Evolutionary conservation across 1,140 invertebrate species (phyloP).

Genomic region (Ips nitidus): DNA sequence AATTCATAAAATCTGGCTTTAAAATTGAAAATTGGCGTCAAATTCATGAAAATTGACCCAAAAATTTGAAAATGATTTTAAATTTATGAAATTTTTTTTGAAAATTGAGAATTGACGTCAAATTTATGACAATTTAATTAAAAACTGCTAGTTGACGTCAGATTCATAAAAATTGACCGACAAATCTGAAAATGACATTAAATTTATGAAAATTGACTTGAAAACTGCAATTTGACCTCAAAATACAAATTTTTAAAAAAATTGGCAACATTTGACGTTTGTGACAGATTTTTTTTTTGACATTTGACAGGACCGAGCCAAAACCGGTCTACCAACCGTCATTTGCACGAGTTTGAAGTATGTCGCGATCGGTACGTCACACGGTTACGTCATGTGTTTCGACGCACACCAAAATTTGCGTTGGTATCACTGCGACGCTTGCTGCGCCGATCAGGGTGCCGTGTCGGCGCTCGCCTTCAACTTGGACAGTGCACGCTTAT

Average conservation of each 20-base stretch:
- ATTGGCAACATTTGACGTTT: not conserved
- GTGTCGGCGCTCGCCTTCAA: constrained; percentile 88
- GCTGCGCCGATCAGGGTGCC: constrained; percentile 71
- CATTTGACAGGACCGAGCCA: constrained; percentile 74
- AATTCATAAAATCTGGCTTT: too few species aligned
- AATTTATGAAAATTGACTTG: too few species aligned
- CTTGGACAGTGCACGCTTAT: constrained; percentile 78
- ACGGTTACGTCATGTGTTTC: constrained; percentile 89
- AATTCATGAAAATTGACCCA: too few species aligned
- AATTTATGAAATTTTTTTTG: too few species aligned
- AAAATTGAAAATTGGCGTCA: too few species aligned
- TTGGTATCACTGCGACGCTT: constrained; percentile 77
- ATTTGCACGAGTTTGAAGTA: constrained; percentile 74
- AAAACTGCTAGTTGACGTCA: not conserved
- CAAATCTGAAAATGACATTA: too few species aligned
- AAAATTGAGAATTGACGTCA: too few species aligned
- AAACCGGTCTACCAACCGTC: constrained; percentile 85
- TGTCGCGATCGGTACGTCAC: constrained; percentile 89
- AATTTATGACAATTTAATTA: too few species aligned
- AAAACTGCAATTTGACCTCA: not conserved
- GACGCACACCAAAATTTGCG: constrained; percentile 80
- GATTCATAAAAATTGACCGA: not conserved
- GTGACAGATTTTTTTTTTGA: too few species aligned
- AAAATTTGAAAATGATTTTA: too few species aligned
- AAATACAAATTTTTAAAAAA: not conserved